A percentile compares a stretch with the other conserved stretches of the same genome.
phyloP scores from a whole-genome alignment of 2,888 invertebrate species.

The Drosophila ochracea region DNA sequence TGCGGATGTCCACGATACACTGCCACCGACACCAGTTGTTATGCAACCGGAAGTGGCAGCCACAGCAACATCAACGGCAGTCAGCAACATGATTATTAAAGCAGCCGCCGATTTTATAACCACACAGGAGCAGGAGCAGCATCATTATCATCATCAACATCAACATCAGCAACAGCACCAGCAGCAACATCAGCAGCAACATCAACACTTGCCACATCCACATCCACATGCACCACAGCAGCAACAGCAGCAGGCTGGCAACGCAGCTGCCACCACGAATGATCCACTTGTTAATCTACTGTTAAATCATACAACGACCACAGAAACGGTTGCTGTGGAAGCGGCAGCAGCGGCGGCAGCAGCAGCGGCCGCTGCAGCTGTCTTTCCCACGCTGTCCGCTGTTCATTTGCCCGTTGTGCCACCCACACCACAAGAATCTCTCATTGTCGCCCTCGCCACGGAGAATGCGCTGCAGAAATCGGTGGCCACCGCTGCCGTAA shows the following conservation, averaged over 20 bases:
- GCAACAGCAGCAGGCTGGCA: conserved; percentile 61
- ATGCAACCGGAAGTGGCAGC: conserved; percentile 82
- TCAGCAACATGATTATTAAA: conserved; percentile 90
- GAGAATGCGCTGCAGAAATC: conserved; percentile 83
- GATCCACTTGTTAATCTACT: conserved; percentile 82
- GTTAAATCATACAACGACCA: conserved; percentile 74
- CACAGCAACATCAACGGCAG: conserved; percentile 84
- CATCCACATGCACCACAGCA: conserved; percentile 83
- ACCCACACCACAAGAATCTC: conserved; percentile 84
- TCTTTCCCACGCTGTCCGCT: conserved; percentile 46
- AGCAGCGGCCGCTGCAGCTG: conserved; percentile 44
- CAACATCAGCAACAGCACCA: conserved; percentile 61
- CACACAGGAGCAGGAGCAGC: conserved; percentile 88
- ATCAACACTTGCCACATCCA: conserved; percentile 80
- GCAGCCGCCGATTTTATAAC: conserved; percentile 90
- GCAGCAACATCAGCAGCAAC: conserved; percentile 79
- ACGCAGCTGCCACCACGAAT: conserved; percentile 40
- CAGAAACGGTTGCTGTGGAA: conserved; percentile 64
- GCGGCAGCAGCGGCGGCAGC: conserved; percentile 58
- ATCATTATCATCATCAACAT: conserved; percentile 83
- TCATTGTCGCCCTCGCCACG: conserved; percentile 84
- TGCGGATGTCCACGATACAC: conserved; percentile 47
- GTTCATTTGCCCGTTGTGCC: conserved; percentile 68
- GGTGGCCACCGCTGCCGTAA: conserved; percentile 82
- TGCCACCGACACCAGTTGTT: conserved; percentile 71